Evolutionary conservation across 2,113 vertebrate species (phyloP).

Genomic region (Pogonocichla stellata): DNA sequence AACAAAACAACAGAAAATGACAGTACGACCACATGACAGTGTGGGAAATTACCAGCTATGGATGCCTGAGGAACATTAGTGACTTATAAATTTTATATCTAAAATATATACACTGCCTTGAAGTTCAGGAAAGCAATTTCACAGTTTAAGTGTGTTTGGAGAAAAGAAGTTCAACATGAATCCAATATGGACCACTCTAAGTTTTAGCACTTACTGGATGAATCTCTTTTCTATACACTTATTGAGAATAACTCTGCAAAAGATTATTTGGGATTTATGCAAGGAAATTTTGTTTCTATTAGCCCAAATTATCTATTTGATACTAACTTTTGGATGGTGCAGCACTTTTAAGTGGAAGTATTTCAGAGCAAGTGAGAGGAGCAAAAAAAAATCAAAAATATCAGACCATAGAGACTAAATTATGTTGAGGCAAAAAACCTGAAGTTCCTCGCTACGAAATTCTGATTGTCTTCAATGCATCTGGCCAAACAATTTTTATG

Average conservation of each 20-base stretch:
- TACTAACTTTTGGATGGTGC: neutral
- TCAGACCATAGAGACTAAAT: neutral
- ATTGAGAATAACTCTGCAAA: neutral
- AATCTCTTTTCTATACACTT: neutral
- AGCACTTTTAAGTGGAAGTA: neutral
- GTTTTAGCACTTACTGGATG: neutral
- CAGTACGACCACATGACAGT: neutral
- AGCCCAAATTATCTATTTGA: neutral
- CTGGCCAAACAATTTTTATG: neutral
- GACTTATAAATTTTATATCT: neutral
- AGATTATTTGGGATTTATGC: neutral
- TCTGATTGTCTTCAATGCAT: neutral
- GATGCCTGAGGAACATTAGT: neutral
- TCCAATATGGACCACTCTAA: too few relatives aligned
- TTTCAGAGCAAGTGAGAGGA: neutral
- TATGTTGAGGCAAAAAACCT: accelerated
- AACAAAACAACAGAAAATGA: neutral
- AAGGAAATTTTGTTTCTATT: neutral
- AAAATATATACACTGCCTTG: neutral
- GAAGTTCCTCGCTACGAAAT: neutral
- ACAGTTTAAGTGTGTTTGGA: neutral
- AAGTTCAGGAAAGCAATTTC: neutral
- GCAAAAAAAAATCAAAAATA: neutral
- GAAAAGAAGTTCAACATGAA: neutral
- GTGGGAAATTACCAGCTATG: neutral